Evolutionary conservation across 2,888 invertebrate genomes (phyloP).

Genomic region (Patella ulyssiponensis): DNA sequence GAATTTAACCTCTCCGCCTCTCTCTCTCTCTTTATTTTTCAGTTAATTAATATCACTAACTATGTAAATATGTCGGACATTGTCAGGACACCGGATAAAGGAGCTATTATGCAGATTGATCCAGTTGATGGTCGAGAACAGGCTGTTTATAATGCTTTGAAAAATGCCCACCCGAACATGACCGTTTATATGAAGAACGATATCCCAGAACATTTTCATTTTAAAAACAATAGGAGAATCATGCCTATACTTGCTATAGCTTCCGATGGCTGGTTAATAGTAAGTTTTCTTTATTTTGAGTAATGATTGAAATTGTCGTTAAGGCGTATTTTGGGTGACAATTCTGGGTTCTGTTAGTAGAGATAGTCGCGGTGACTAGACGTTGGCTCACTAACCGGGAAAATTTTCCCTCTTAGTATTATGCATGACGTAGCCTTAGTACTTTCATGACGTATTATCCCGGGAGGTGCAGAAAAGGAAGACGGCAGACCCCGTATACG

Average conservation of each 20-base stretch:
- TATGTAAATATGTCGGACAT: conserved; percentile 41
- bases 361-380: too few species aligned
- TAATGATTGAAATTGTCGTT: too few species aligned
- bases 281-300: background rate
- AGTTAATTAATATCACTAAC: conserved; percentile 31
- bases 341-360: too few species aligned
- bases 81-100: conserved; percentile 35
- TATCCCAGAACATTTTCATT: conserved; percentile 78
- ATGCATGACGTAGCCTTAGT: too few species aligned
- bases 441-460: too few species aligned
- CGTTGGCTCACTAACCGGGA: too few species aligned
- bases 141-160: conserved; percentile 42
- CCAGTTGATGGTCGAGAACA: conserved; percentile 38
- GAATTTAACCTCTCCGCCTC: too few species aligned
- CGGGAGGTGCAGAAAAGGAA: too few species aligned
- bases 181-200: conserved; percentile 77
- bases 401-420: too few species aligned
- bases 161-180: conserved; percentile 41
- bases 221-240: conserved; percentile 77
- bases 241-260: conserved; percentile 79
- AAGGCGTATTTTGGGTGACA: too few species aligned
- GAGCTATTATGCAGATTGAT: conserved; percentile 44
- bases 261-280: conserved; percentile 76
- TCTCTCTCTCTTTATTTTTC: background rate
- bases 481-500: too few species aligned